A percentile compares a stretch with the other conserved stretches of the same genome.
Evolutionary conservation across 1,140 invertebrate genomes (phyloP).

Genomic region (Brachionus paranguensis): DNA sequence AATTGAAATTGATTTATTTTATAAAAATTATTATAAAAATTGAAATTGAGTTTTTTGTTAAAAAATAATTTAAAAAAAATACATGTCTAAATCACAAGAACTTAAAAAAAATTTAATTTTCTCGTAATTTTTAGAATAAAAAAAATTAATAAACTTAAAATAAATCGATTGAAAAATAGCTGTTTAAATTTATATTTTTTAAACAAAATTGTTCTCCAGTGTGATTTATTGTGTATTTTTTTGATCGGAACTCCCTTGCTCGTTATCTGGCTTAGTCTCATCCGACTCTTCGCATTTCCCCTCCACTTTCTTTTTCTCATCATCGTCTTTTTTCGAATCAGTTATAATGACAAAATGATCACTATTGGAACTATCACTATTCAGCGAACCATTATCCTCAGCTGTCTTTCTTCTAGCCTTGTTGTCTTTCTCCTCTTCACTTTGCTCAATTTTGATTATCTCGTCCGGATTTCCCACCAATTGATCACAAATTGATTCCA

Average conservation of each 20-base stretch:
- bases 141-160: conserved; percentile 11
- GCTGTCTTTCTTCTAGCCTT: background rate
- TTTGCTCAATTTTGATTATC: background rate
- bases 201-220: background rate
- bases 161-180: conserved; percentile 3
- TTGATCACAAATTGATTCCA: background rate
- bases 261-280: background rate
- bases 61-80: background rate
- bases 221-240: background rate
- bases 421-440: background rate
- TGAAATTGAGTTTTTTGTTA: background rate
- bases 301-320: background rate
- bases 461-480: conserved; percentile 1
- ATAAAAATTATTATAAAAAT: background rate
- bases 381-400: background rate
- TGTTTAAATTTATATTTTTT: background rate
- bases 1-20: background rate
- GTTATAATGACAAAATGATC: conserved; percentile 16
- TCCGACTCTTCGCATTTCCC: background rate
- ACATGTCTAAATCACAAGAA: background rate
- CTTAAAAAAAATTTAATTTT: background rate
- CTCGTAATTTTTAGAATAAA: background rate
- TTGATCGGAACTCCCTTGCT: background rate
- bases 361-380: conserved; percentile 26
- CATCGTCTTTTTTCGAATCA: background rate